Evolutionary conservation across 2,888 invertebrate species (phyloP), one percentile per base, ranked within the genome.

Genomic region (Galerucella pusilla): DNA sequence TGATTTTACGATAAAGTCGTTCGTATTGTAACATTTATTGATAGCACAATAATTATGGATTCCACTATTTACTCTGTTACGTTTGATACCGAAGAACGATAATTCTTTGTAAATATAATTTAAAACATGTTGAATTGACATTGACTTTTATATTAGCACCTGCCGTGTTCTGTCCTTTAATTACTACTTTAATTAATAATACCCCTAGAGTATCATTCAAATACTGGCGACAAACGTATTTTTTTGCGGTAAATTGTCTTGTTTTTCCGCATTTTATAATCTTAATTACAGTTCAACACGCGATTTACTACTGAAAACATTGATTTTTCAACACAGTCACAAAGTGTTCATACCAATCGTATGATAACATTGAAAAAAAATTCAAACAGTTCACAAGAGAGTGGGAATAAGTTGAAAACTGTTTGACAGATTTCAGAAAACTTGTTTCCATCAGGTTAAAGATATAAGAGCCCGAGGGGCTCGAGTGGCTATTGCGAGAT

Each of bases 191-290:
- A 20, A n/a, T 52, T 52, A 52, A 52, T 52, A 52, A 63, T n/a
- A 60, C 14, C 35, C 42, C 63, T 63, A 45, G 45, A 63, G n/a
- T n/a, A n/a, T 63, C 16, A 63, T 63, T 35, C 42, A n/a, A 63
- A 45, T 63, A 42, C 42, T 68, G 73, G 73, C 61, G 68, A 57
- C 46, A 35, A 52, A 67, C 6, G 54, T 63, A n/a, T 67, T 60
- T 61, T 61, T 73, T 73, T 66, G 68, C 68, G 14, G 64, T 42
- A 28, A 68, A 63, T 68, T 73, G 68, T 73, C 73, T 73, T 64
- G 61, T 73, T 73, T 67, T 68, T 64, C 45, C 46, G 54, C 25
- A 42, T 64, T 64, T 68, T 68, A 45, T 73, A 64, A 73, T 68
- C 46, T 60, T 35, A 28, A 68, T 63, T 68, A 57, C n/a, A 68